phyloP scores from a whole-genome alignment of 1,140 invertebrate species.

The Pollicipes pollicipes region DNA sequence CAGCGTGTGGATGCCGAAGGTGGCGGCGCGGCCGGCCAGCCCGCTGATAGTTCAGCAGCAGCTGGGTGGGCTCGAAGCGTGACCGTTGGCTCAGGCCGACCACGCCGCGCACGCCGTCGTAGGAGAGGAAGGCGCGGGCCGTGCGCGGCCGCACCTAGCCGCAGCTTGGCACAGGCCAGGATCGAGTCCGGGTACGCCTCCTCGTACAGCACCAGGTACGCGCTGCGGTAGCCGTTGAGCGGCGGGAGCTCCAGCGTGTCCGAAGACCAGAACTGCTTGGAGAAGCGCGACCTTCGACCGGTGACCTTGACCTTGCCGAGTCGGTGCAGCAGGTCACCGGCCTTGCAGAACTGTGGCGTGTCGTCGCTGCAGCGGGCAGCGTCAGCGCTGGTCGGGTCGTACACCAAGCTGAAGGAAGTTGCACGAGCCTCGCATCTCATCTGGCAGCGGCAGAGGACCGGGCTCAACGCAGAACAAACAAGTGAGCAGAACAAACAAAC shows the following conservation, averaged over 20 bases:
- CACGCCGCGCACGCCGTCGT: constrained; percentile 59
- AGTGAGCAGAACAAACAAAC: constrained; percentile 11
- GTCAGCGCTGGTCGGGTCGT: constrained; percentile 57
- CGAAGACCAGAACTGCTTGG: constrained; percentile 15
- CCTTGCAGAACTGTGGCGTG: constrained; percentile 28
- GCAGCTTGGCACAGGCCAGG: constrained; percentile 64
- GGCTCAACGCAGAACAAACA: too few relatives aligned
- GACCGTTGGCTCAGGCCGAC: constrained; percentile 62
- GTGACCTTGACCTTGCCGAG: constrained; percentile 43
- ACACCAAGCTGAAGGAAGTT: constrained; percentile 63
- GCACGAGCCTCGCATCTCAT: constrained; percentile 30
- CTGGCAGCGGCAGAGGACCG: too few relatives aligned
- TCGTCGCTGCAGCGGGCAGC: constrained; percentile 27
- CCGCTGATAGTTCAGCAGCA: constrained; percentile 49
- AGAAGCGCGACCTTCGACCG: constrained; percentile 18
- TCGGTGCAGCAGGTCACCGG: constrained; percentile 61
- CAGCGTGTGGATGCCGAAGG: constrained; percentile 33
- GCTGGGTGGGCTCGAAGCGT: constrained; percentile 62
- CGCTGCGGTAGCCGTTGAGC: constrained; percentile 43
- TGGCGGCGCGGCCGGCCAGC: constrained; percentile 31
- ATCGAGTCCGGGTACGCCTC: constrained; percentile 55
- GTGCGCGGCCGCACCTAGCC: constrained; percentile 23
- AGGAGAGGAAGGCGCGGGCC: constrained; percentile 49
- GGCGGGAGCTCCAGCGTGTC: constrained; percentile 30
- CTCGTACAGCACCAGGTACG: constrained; percentile 73